phyloP scores from a whole-genome alignment of 2,888 invertebrate genomes.

The Pyrgus malvae region DNA sequence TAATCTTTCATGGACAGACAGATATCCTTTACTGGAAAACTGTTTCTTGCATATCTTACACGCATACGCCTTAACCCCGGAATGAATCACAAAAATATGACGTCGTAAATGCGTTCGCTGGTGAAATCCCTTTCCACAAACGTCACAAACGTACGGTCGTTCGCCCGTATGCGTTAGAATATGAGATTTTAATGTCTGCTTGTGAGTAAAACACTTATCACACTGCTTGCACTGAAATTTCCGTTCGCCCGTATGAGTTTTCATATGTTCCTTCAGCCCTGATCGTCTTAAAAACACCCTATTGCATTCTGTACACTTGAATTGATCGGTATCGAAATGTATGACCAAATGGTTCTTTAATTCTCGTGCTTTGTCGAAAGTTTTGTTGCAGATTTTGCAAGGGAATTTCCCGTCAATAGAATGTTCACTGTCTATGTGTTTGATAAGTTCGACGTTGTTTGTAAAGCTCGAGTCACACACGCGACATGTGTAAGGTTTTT shows the following conservation, averaged over 20 bases:
- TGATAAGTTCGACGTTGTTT: conserved; percentile 58
- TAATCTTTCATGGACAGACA: conserved; percentile 63
- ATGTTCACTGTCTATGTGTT: conserved; percentile 55
- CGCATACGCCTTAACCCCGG: conserved; percentile 56
- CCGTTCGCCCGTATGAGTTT: conserved; percentile 62
- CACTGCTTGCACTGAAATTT: conserved; percentile 60
- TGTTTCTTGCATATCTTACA: conserved; percentile 64
- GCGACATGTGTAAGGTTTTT: conserved; percentile 55
- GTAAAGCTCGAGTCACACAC: conserved; percentile 54
- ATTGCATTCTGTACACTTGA: conserved; percentile 55
- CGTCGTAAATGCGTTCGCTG: conserved; percentile 67
- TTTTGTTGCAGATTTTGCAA: conserved; percentile 54
- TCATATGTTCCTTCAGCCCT: conserved; percentile 66
- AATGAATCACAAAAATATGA: conserved; percentile 68
- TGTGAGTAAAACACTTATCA: conserved; percentile 61
- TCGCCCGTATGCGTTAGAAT: conserved; percentile 68
- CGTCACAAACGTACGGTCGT: conserved; percentile 64
- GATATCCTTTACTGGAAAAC: conserved; percentile 69
- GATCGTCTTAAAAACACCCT: conserved; percentile 65
- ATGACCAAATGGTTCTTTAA: conserved; percentile 56
- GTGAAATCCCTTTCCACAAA: conserved; percentile 63
- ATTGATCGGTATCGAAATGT: conserved; percentile 57
- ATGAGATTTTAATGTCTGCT: conserved; percentile 68
- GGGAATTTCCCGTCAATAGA: conserved; percentile 46
- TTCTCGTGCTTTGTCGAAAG: conserved; percentile 51